These are phyloP conservation scores for Drosophila buzzatii DNA, from an alignment of 2,888 invertebrate species.

Conservation along the genomic window DNA sequence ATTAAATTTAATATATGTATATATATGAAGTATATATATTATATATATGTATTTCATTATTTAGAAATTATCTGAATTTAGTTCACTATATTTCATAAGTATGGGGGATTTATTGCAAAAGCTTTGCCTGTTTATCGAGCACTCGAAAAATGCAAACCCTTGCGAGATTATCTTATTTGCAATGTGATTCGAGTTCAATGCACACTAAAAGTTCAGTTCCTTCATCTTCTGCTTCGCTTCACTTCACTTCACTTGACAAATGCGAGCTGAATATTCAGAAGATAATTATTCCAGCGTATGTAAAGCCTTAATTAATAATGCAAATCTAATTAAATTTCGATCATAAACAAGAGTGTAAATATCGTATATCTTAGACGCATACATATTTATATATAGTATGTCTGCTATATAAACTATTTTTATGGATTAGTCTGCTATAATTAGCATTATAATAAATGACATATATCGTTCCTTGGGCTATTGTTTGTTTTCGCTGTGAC, in stretches of 20 bases:
- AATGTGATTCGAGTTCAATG: neutral
- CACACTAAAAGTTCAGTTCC: neutral
- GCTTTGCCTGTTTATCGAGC: neutral
- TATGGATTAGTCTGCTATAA: neutral
- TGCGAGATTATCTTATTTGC: conserved; percentile 1
- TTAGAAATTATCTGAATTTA: neutral
- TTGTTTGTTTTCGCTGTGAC: conserved; percentile 16
- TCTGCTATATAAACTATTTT: neutral
- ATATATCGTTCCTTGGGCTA: neutral
- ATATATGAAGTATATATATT: no score
- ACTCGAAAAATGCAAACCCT: neutral
- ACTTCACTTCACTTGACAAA: neutral
- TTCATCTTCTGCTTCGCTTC: neutral
- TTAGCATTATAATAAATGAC: conserved; percentile 9
- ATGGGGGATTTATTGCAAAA: neutral
- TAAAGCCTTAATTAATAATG: conserved; percentile 2
- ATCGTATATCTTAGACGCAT: neutral
- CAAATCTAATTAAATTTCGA: neutral
- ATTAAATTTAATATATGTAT: no score
- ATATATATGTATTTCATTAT: neutral
- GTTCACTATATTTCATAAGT: no score
- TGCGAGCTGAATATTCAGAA: conserved; percentile 1
- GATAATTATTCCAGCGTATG: neutral
- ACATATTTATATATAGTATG: neutral
- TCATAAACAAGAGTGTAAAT: neutral